A percentile compares a stretch with the other conserved stretches of the same genome.
Evolutionary conservation across 2,888 invertebrate genomes (phyloP).

Genomic region (Axea sp.): DNA sequence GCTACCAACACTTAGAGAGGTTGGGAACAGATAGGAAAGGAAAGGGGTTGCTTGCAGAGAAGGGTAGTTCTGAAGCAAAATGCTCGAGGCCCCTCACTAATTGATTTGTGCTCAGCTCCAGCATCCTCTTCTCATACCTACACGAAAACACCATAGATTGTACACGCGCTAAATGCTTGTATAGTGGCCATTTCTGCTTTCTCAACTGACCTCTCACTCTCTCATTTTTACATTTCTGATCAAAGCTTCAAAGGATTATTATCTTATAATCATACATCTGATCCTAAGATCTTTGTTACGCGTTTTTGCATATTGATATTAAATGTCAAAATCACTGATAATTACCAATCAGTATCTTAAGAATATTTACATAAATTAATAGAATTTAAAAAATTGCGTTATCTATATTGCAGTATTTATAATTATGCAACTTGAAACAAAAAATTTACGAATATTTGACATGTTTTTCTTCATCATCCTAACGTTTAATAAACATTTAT

Average conservation of each 20-base stretch:
- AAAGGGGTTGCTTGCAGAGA: constrained; percentile 62
- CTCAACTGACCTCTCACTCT: constrained; percentile 57
- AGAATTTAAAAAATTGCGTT: too few species aligned
- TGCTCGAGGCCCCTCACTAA: constrained; percentile 72
- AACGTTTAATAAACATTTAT: too few species aligned
- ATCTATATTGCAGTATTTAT: too few species aligned
- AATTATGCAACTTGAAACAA: too few species aligned
- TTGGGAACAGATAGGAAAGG: constrained; percentile 63
- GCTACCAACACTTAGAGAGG: constrained; percentile 67
- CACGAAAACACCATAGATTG: constrained; percentile 69
- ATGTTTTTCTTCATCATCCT: too few species aligned
- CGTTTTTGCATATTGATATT: constrained; percentile 37
- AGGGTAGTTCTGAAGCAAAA: constrained; percentile 72
- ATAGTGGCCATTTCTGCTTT: constrained; percentile 55
- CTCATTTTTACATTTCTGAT: constrained; percentile 63
- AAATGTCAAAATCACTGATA: constrained; percentile 37
- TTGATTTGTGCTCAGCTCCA: constrained; percentile 75
- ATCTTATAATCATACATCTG: constrained; percentile 66
- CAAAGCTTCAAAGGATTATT: constrained; percentile 74
- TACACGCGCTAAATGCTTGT: constrained; percentile 62
- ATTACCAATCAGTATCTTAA: too few species aligned
- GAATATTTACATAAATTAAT: too few species aligned
- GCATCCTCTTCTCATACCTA: constrained; percentile 65
- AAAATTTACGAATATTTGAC: too few species aligned
- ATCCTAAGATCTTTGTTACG: constrained; percentile 38